A percentile compares a stretch with the other conserved stretches of the same genome.
Conservation (phyloP, 1,140 invertebrate species). For the Drosophila sturtevanti region DNA sequence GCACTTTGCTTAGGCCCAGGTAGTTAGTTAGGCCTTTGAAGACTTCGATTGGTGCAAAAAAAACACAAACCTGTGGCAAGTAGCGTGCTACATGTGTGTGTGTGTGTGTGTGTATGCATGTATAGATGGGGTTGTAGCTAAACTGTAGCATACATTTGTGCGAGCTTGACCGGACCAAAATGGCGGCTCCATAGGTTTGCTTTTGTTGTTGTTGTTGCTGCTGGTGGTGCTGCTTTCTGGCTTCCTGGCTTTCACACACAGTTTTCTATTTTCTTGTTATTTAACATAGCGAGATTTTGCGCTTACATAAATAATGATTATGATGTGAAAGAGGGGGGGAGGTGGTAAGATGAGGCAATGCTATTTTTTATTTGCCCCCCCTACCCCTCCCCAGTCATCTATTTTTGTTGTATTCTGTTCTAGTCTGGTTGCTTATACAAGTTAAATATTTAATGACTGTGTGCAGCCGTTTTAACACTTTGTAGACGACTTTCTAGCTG, state of each 20-base stretch:
- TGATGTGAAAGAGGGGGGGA: slow-evolving; percentile 17
- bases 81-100: background rate
- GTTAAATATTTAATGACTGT: slow-evolving; percentile 77
- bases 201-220: too few relatives aligned
- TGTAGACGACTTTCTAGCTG: slow-evolving; percentile 54
- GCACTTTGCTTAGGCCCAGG: slow-evolving; percentile 6
- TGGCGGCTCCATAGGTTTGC: slow-evolving; percentile 18
- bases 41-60: slow-evolving; percentile 54
- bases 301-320: slow-evolving; percentile 55
- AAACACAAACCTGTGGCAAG: too few relatives aligned
- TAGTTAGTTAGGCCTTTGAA: slow-evolving; percentile 36
- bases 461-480: slow-evolving; percentile 77
- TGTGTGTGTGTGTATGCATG: too few relatives aligned
- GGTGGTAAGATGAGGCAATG: background rate
- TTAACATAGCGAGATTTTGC: slow-evolving; percentile 67
- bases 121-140: slow-evolving; percentile 18
- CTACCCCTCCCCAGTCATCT: background rate
- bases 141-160: slow-evolving; percentile 73
- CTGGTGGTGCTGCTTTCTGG: too few relatives aligned
- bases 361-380: background rate
- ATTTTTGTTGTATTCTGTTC: slow-evolving; percentile 24
- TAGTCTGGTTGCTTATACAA: slow-evolving; percentile 61
- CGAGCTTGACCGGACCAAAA: slow-evolving; percentile 71
- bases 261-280: slow-evolving; percentile 50
- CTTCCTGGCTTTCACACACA: slow-evolving; percentile 33